Conservation (phyloP, 2,888 invertebrate species). For the Priapulus caudatus region DNA sequence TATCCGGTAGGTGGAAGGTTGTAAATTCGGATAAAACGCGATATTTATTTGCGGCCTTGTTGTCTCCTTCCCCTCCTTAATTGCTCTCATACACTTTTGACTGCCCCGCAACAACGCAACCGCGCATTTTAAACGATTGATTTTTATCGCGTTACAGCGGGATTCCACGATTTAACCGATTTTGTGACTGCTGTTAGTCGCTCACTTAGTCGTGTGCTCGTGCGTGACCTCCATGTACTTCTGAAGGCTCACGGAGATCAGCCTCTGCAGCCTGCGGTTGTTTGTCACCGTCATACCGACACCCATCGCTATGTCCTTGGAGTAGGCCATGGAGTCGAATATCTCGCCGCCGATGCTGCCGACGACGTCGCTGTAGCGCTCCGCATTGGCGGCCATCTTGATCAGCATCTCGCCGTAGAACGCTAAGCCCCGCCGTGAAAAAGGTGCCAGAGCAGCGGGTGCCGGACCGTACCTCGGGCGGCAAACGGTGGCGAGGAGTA, state of each 20-base stretch:
- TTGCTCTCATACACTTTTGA: no score
- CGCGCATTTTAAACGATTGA: no score
- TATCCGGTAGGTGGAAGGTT: no score
- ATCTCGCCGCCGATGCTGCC: conserved; percentile 56
- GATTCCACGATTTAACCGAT: no score
- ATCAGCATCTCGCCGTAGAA: conserved; percentile 70
- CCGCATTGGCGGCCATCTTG: conserved; percentile 43
- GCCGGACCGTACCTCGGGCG: background rate
- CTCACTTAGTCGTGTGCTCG: conserved; percentile 57
- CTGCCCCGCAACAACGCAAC: no score
- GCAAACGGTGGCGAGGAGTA: conserved; percentile 47
- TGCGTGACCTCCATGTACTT: conserved; percentile 66
- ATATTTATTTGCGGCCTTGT: no score
- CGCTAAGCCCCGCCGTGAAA: conserved; percentile 80
- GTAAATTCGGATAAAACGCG: no score
- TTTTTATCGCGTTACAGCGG: no score
- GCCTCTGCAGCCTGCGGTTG: conserved; percentile 40
- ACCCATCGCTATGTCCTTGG: conserved; percentile 45
- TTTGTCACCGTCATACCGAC: conserved; percentile 44
- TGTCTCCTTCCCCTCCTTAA: no score
- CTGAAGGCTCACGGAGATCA: conserved; percentile 40
- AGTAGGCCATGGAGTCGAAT: conserved; percentile 68
- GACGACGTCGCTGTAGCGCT: conserved; percentile 41
- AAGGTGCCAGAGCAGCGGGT: conserved; percentile 68
- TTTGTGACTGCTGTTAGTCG: no score